Evolutionary conservation across 2,888 invertebrate genomes (phyloP).

Genomic region (Clivina fossor): DNA sequence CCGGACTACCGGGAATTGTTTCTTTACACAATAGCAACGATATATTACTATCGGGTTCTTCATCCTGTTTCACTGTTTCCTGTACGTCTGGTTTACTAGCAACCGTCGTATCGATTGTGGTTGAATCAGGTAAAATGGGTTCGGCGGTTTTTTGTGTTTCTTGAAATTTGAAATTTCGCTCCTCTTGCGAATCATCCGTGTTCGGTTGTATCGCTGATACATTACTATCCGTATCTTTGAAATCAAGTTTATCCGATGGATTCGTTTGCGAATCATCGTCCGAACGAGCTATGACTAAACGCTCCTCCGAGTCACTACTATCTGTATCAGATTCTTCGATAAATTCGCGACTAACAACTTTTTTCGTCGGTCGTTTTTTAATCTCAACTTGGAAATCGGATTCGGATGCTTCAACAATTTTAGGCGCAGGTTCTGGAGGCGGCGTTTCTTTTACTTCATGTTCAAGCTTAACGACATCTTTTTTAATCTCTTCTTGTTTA

Average conservation of each 20-base stretch:
- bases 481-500: constrained; percentile 41
- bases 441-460: constrained; percentile 30
- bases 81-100: constrained; percentile 41
- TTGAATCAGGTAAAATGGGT: constrained; percentile 45
- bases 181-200: constrained; percentile 46
- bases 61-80: constrained; percentile 46
- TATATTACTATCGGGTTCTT: constrained; percentile 66
- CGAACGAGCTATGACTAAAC: constrained; percentile 60
- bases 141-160: constrained; percentile 40
- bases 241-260: constrained; percentile 41
- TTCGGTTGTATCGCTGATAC: constrained; percentile 36
- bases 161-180: constrained; percentile 50
- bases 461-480: constrained; percentile 34
- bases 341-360: constrained; percentile 53
- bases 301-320: constrained; percentile 65
- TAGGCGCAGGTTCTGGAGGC: constrained; percentile 10
- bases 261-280: constrained; percentile 49
- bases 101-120: constrained; percentile 23
- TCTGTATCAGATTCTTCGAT: constrained; percentile 64
- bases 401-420: constrained; percentile 17
- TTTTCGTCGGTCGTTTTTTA: constrained; percentile 47
- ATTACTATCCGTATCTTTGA: constrained; percentile 46
- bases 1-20: constrained; percentile 87
- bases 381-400: constrained; percentile 36
- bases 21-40: constrained; percentile 83